phyloP scores from a whole-genome alignment of 2,888 invertebrate genomes.

The Meteorus cinctellus region DNA sequence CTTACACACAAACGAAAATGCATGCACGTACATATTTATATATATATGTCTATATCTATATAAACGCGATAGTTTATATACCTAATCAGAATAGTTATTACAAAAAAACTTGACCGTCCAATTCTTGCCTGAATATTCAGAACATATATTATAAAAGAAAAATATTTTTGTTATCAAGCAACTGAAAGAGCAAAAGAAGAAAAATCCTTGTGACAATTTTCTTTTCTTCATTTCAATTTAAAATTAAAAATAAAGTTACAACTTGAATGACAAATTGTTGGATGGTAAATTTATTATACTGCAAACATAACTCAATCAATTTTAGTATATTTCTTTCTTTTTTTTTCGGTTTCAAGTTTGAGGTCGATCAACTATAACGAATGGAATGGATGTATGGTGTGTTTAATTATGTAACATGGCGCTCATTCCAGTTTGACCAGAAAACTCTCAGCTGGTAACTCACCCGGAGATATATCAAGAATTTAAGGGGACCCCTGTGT shows the following conservation, averaged over 20 bases:
- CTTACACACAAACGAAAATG: background rate
- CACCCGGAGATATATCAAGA: background rate
- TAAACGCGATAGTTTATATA: constrained; percentile 22
- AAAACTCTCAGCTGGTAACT: constrained; percentile 28
- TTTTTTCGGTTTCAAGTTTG: constrained; percentile 20
- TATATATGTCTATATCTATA: background rate
- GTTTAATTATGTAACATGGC: constrained; percentile 31
- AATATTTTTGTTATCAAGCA: no score
- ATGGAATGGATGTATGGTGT: constrained; percentile 13
- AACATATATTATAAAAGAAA: no score
- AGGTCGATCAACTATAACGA: constrained; percentile 27
- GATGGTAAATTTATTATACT: no score
- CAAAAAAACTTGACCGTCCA: background rate
- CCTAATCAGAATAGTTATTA: constrained; percentile 2
- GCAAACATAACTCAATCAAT: background rate
- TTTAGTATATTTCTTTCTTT: background rate
- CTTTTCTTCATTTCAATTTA: no score
- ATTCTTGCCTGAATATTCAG: background rate
- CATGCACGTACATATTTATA: background rate
- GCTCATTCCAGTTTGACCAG: constrained; percentile 44
- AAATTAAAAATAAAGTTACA: no score
- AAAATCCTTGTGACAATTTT: no score
- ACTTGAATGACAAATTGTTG: no score
- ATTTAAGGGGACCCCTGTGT: background rate
- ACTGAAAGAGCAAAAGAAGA: no score